These are phyloP conservation scores for Epizoanthus rinbou DNA, from an alignment of 92 coral and sea anemone species.

Conservation along the genomic window DNA sequence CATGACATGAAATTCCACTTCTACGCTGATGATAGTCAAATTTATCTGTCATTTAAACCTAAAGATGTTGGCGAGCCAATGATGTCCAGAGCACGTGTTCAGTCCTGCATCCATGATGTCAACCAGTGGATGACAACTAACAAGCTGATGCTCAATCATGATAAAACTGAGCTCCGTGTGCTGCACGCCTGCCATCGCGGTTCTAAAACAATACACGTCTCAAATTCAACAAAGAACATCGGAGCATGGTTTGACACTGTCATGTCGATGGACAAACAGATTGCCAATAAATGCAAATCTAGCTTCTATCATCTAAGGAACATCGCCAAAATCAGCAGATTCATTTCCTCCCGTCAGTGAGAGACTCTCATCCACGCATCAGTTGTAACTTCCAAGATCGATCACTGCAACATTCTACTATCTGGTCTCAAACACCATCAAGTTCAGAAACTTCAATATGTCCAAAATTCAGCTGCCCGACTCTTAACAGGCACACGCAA, in stretches of 20 bases:
- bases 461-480: too few relatives aligned
- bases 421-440: too few relatives aligned
- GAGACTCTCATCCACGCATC: slow-evolving; percentile 1
- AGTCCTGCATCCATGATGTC: slow-evolving; percentile 12
- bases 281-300: slow-evolving; percentile 41
- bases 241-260: slow-evolving; percentile 42
- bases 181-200: slow-evolving; percentile 37
- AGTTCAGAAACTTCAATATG: too few relatives aligned
- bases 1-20: background rate
- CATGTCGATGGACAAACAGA: slow-evolving; percentile 30
- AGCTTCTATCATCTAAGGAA: slow-evolving; percentile 28
- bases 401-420: too few relatives aligned
- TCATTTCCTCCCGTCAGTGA: slow-evolving; percentile 11
- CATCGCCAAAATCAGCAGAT: background rate
- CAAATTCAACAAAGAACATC: slow-evolving; percentile 26
- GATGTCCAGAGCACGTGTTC: too few relatives aligned
- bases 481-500: too few relatives aligned
- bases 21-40: too few relatives aligned
- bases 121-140: slow-evolving; percentile 43
- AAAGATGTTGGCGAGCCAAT: background rate
- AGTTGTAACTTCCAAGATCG: too few relatives aligned
- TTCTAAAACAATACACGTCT: background rate
- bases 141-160: slow-evolving; percentile 36
- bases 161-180: background rate
- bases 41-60: slow-evolving; percentile 5